Evolutionary conservation across 1,140 invertebrate genomes (phyloP), one percentile per base, ranked within the genome.

Genomic region (Drosophila sucinea): DNA sequence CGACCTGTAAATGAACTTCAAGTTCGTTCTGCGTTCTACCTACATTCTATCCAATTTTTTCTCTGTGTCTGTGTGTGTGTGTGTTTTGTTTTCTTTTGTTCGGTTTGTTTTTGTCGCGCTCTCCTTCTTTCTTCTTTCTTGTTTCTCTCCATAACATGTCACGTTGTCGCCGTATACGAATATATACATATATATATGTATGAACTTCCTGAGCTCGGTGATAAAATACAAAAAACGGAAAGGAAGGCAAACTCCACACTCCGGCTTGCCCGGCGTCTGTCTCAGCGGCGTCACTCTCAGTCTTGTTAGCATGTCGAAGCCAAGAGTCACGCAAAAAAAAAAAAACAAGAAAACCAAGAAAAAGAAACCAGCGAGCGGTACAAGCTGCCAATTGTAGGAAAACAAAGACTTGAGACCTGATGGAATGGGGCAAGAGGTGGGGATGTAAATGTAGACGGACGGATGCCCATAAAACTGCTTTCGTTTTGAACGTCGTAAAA

Each of bases 401-500:
- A 61, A 61, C 60, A 61, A 61, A 44, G 38, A 38, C 38, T 10
- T n/a, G 33, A 41, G 6, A 17, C 38, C 11, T 10, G 30, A 27
- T 11, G 32, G 23, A 35, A 60, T 33, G 41, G 41, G 41, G 10
- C 2, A 17, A 38, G 8, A 27, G 11, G 23, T 8, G 38, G 32
- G 35, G 23, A 41, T 5, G 33, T 11, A 7, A 1, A 23, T n/a
- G 29, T 33, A 33, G 30, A 17, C 7, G 30, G 55, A 30, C 55
- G 55, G 44, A 51, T 51, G 44, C 44, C 44, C 44, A 51, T 51
- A 51, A 51, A 51, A 51, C 23, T 55, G 63, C 60, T 75, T 75
- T 57, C 72, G 44, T 67, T 74, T 74, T 40, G 62, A 67, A 33
- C 57, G 63, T 74, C 73, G 71, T 76, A 76, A 76, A 76, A 47